Base-by-base conservation (phyloP, 2,113 vertebrate species). In the Himantopus leucocephalus region DNA sequence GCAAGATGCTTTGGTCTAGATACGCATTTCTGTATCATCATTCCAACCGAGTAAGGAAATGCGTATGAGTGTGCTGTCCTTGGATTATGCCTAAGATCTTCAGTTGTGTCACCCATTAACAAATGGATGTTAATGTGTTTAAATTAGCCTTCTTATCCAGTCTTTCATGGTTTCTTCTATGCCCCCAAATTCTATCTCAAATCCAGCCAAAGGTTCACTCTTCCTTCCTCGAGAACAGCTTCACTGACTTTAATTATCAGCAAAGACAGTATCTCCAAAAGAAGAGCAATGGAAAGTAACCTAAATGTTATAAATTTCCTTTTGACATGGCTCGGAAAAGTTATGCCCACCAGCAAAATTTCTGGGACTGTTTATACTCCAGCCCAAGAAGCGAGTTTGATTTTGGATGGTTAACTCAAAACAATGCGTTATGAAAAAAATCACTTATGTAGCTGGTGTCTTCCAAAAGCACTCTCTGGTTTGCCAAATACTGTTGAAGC, bases 401-500 rank as follows among this genome's bases (percentile, higher is more conserved):
- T 66, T 92, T 85, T 83, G 74, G 45, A 55, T 39, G 19, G 45
- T 60, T 89, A 94, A 92, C 32, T 81, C 60, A 78, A 67, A 88
- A 43, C 41, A 80, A 0, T 22, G 68, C 35, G 15, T 47, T 53
- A 59, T 2, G 5, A 34, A 35, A 75, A 71, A 39, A 67, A 87
- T 45, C n/a, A n/a, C 24, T 77, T 66, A 21, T 39, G 27, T 43
- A 80, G 41, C 37, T 22, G 24, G 19, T 26, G 37, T 83, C 76
- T 95, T 91, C 73, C 86, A 87, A 95, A 91, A 94, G 62, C 37
- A 34, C 45, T 71, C 50, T 70, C 66, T 45, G 58, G 74, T 91
- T 79, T 73, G 86, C 66, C 80, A 89, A 85, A 63, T 30, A 11
- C 58, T 64, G 43, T 52, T 81, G 85, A 55, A 78, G 79, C 39